A percentile compares a stretch with the other conserved stretches of the same genome.
phyloP scores from a whole-genome alignment of 2,888 invertebrate genomes.

The Chaitophorus viminalis region DNA sequence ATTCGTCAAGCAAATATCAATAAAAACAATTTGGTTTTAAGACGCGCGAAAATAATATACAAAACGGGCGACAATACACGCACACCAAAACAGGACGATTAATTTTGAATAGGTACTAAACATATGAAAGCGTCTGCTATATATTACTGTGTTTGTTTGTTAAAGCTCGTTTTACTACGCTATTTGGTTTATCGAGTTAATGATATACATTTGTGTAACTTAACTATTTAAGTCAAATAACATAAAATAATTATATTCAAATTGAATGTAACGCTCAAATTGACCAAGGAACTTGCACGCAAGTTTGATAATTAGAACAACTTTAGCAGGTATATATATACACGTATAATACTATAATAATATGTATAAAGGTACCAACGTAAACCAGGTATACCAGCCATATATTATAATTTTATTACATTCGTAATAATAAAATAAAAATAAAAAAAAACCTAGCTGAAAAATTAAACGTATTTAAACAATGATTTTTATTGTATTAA shows the following conservation, averaged over 20 bases:
- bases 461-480: background rate
- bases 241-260: slow-evolving; percentile 6
- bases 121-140: background rate
- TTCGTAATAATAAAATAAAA: background rate
- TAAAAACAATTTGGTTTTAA: background rate
- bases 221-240: slow-evolving; percentile 20
- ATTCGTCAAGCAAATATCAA: background rate
- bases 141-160: background rate
- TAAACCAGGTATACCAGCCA: background rate
- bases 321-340: background rate
- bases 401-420: background rate
- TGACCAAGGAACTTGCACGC: slow-evolving; percentile 17
- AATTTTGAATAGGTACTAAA: background rate
- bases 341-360: too few relatives aligned
- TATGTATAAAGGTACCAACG: background rate
- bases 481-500: background rate
- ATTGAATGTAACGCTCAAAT: slow-evolving; percentile 5
- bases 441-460: background rate
- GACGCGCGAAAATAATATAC: background rate
- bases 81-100: background rate
- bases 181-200: slow-evolving; percentile 18
- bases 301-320: slow-evolving; percentile 6
- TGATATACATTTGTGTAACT: background rate
- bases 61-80: background rate
- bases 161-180: background rate